Evolutionary conservation across 2,797 vertebrate genomes (phyloP).

Genomic region (Ispidina picta): DNA sequence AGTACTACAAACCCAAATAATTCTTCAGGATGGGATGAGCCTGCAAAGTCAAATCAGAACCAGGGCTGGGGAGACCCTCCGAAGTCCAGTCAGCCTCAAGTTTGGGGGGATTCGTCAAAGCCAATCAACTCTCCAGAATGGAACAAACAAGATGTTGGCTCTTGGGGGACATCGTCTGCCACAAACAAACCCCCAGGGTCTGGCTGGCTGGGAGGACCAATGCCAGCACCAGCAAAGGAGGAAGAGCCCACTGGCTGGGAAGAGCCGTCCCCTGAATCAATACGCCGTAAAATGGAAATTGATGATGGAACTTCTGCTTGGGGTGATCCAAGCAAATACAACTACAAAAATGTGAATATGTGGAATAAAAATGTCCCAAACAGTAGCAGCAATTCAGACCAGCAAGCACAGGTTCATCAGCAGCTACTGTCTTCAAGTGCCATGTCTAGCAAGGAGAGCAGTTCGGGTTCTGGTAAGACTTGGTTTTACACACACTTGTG

Average conservation of each 20-base stretch:
- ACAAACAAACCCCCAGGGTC: constrained; percentile 82
- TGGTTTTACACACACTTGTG: background rate
- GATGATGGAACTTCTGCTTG: constrained; percentile 97
- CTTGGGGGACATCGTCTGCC: constrained; percentile 81
- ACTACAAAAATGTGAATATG: constrained; percentile 90
- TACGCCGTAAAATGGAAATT: constrained; percentile 94
- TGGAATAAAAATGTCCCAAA: constrained; percentile 88
- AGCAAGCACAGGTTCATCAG: constrained; percentile 82
- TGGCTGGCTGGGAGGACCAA: constrained; percentile 91
- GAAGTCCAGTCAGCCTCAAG: constrained; percentile 84
- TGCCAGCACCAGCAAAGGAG: constrained; percentile 86
- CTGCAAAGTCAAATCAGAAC: constrained; percentile 84
- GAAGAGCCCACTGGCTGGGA: constrained; percentile 91
- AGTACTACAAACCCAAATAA: constrained; percentile 82
- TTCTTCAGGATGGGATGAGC: constrained; percentile 88
- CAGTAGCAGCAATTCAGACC: constrained; percentile 80
- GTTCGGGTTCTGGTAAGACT: constrained; percentile 80
- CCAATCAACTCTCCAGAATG: constrained; percentile 84
- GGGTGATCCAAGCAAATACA: constrained; percentile 94
- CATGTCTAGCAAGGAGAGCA: constrained; percentile 79
- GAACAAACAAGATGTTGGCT: constrained; percentile 84
- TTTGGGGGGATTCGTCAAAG: constrained; percentile 87
- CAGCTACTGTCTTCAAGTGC: constrained; percentile 78
- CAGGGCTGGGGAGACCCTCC: constrained; percentile 89
- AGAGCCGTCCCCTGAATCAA: constrained; percentile 95